Base-by-base conservation (phyloP, 2,888 invertebrate genomes). In the Acleris sparsana region DNA sequence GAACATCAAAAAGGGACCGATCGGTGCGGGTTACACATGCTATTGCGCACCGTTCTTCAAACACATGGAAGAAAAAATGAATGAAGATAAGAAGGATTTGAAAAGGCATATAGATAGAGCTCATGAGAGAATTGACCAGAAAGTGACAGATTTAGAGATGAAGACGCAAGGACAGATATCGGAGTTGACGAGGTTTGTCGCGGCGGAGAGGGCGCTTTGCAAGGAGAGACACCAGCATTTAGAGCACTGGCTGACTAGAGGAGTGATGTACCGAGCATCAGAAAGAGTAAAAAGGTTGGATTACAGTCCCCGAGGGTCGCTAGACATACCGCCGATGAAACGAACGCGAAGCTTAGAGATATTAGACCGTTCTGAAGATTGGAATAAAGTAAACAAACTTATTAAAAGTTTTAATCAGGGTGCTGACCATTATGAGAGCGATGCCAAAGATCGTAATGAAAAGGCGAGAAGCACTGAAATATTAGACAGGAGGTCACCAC, bases 1-100 rank as follows among this genome's bases (percentile, higher is more conserved):
- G 2, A 98, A 98, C 81, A 97, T 99, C 69, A 95, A 97, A 75
- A 98, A 99, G 89, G 98, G 98, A 1, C 98, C 98, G 0, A 96
- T 98, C n/a, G 98, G 98, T 0, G 96, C 97, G 2, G 97, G 98
- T 0, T 97, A 97, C 83, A 97, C 97, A 0, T 98, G 98, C 85
- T 97, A 97, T 81, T 99, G 99, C 82, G 97, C 97, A 0, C 98
- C 98, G 0, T 96, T 98, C 85, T 96, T 98, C 80, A 95, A 96
- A 70, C 97, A 97, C 73, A 95, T 98, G 87, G 97, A 98, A 81
- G 95, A 97, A 48, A 95, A 96, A 70, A 84, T 98, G 59, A 97
- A 97, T 75, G 94, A 95, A 73, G 96, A 97, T 76, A 96, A 96
- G 74, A 94, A 95, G 69, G 96, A 97, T 75, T 83, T 97, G 73